These are phyloP conservation scores for Macquaria australasica DNA, from an alignment of 2,113 vertebrate genomes.

Conservation along the genomic window DNA sequence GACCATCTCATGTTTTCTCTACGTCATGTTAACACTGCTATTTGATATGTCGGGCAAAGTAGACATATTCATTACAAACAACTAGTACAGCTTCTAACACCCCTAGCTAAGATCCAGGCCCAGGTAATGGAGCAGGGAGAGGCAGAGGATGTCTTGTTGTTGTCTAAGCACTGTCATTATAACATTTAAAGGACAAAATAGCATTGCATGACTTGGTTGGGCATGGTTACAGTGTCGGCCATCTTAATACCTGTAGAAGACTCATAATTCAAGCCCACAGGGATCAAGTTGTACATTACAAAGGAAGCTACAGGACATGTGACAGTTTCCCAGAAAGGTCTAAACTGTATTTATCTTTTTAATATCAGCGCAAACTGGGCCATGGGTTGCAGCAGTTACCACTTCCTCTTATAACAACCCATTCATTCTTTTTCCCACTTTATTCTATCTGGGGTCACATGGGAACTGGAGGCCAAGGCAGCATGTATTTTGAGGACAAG, in stretches of 20 bases:
- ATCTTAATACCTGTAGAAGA: slow-evolving; percentile 36
- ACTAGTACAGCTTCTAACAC: slow-evolving; percentile 81
- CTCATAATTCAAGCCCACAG: slow-evolving; percentile 31
- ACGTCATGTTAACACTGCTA: slow-evolving; percentile 81
- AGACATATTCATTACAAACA: slow-evolving; percentile 85
- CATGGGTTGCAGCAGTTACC: slow-evolving; percentile 2
- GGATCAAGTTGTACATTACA: slow-evolving; percentile 24
- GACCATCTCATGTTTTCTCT: slow-evolving; percentile 76
- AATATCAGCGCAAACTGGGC: slow-evolving; percentile 20
- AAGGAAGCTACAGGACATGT: background rate
- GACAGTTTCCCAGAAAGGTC: slow-evolving; percentile 14
- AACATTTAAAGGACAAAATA: slow-evolving; percentile 86
- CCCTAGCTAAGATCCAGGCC: slow-evolving; percentile 68
- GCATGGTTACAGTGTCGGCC: slow-evolving; percentile 67
- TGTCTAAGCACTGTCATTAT: slow-evolving; percentile 83
- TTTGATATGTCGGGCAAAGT: slow-evolving; percentile 74
- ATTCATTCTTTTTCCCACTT: background rate
- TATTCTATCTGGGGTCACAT: slow-evolving; percentile 4
- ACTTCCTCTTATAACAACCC: slow-evolving; percentile 6
- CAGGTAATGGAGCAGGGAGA: slow-evolving; percentile 74
- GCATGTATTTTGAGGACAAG: background rate
- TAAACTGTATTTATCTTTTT: slow-evolving; percentile 7
- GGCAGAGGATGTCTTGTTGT: slow-evolving; percentile 70
- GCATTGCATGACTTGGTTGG: slow-evolving; percentile 67
- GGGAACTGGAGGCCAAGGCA: slow-evolving; percentile 2